Evolutionary conservation across 2,113 vertebrate species (phyloP).

Genomic region (Albula glossodonta): DNA sequence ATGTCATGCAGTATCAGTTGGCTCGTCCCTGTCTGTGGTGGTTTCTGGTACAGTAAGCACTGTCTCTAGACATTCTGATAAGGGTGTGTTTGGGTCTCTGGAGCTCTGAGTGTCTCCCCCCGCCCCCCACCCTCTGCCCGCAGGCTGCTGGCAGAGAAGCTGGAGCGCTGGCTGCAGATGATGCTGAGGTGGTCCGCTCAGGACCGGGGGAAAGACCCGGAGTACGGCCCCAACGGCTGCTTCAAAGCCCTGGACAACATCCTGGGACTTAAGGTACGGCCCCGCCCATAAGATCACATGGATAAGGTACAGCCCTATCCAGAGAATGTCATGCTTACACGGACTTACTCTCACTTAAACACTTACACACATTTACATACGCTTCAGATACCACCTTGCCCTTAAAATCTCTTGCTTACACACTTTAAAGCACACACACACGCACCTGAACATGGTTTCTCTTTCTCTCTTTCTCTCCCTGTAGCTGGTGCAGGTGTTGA

Average conservation of each 20-base stretch:
- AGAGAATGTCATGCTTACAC: not conserved
- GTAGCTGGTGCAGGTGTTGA: conserved; percentile 89
- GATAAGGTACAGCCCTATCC: not conserved
- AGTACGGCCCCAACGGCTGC: conserved; percentile 74
- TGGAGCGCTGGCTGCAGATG: conserved; percentile 90
- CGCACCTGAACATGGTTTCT: too few relatives aligned
- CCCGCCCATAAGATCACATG: not conserved
- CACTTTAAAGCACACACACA: not conserved
- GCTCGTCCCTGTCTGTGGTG: too few relatives aligned
- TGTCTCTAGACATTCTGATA: too few relatives aligned
- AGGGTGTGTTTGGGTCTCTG: too few relatives aligned
- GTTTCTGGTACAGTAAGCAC: too few relatives aligned
- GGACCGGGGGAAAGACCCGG: conserved; percentile 81
- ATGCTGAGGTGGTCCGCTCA: conserved; percentile 93
- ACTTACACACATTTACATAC: not conserved
- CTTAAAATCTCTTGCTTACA: not conserved
- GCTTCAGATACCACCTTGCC: too few relatives aligned
- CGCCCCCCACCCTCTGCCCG: too few relatives aligned
- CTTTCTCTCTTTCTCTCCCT: not conserved
- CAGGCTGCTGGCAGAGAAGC: conserved; percentile 77
- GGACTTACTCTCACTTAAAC: not conserved
- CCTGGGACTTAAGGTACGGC: conserved; percentile 84
- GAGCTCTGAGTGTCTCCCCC: too few relatives aligned
- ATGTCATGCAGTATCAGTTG: too few relatives aligned
- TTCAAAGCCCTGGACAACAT: conserved; percentile 89